These are phyloP conservation scores for Capricornis sumatraensis DNA, from an alignment of 2,113 vertebrate genomes.

Conservation along the genomic window DNA sequence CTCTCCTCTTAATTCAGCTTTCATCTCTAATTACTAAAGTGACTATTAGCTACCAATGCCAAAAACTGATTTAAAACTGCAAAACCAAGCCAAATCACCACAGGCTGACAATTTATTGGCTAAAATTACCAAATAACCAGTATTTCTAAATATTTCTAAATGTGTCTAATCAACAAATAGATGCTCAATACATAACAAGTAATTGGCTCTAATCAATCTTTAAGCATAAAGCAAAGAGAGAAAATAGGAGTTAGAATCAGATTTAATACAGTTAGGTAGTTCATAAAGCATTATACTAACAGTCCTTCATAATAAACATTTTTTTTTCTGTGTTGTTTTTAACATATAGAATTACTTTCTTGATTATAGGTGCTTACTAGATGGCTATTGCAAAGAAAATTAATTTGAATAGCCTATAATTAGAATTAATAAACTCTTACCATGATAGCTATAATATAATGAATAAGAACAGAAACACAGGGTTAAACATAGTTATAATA, in stretches of 20 bases:
- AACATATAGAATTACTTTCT: neutral
- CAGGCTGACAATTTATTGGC: neutral
- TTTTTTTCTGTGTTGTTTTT: neutral
- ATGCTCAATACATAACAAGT: neutral
- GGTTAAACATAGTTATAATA: neutral
- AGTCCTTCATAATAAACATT: neutral
- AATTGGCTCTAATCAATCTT: neutral
- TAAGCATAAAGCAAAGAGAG: neutral
- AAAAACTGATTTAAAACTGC: slow-evolving; percentile 44
- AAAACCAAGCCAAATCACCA: neutral
- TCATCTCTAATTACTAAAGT: slow-evolving; percentile 49
- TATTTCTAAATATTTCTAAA: neutral
- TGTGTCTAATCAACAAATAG: slow-evolving; percentile 10
- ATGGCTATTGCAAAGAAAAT: neutral
- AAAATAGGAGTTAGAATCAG: neutral
- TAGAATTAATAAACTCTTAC: neutral
- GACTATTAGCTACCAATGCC: neutral
- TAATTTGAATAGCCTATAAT: neutral
- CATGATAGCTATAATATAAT: neutral
- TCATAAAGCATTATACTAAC: neutral
- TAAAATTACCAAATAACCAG: neutral
- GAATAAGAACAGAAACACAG: neutral
- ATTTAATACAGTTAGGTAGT: neutral
- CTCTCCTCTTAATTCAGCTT: slow-evolving; percentile 43
- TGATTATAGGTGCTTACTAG: neutral